Evolutionary conservation across 2,888 invertebrate species (phyloP).

Genomic region (Megastigmus dorsalis): DNA sequence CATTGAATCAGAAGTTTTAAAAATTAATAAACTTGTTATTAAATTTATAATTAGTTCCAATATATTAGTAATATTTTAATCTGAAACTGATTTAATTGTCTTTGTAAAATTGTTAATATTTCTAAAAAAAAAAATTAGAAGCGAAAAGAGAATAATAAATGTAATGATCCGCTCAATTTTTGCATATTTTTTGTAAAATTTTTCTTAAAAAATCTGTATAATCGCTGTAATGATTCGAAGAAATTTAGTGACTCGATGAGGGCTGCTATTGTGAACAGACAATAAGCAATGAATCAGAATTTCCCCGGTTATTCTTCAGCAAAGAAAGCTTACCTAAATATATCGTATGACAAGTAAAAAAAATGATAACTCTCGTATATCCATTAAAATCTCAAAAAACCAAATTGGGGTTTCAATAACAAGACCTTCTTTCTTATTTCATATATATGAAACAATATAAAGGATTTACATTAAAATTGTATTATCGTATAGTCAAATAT

Average conservation of each 20-base stretch:
- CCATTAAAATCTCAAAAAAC: constrained; percentile 1
- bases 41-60: background rate
- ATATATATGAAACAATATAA: background rate
- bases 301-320: constrained; percentile 51
- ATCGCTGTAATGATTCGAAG: constrained; percentile 38
- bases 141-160: background rate
- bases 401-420: background rate
- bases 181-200: constrained; percentile 7
- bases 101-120: background rate
- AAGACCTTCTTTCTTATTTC: background rate
- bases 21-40: background rate
- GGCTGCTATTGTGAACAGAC: constrained; percentile 74
- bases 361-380: constrained; percentile 20
- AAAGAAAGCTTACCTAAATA: constrained; percentile 51
- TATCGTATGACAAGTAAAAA: constrained; percentile 26
- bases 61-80: background rate
- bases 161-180: constrained; percentile 9
- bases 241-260: constrained; percentile 59
- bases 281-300: constrained; percentile 69
- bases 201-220: constrained; percentile 30
- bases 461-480: background rate
- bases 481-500: no score
- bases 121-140: background rate
- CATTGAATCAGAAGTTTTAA: background rate
- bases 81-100: background rate